Evolutionary conservation across 1,140 invertebrate species (phyloP).

Genomic region (Heliothis virescens): DNA sequence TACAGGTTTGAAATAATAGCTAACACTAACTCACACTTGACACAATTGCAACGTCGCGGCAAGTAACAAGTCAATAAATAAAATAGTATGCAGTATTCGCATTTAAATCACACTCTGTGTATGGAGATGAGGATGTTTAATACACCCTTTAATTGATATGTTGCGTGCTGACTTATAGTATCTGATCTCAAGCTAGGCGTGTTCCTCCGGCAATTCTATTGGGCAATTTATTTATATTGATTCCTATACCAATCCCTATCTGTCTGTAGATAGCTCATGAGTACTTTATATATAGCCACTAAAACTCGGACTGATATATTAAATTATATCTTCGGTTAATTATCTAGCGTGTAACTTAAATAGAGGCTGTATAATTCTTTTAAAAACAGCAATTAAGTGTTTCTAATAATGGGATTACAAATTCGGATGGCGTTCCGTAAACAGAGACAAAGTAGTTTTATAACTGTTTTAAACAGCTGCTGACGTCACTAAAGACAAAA

Average conservation of each 20-base stretch:
- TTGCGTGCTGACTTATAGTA: slow-evolving; percentile 80
- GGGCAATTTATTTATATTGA: slow-evolving; percentile 84
- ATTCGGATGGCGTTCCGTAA: not conserved
- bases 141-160: slow-evolving; percentile 81
- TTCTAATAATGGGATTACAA: no score
- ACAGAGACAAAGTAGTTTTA: slow-evolving; percentile 15
- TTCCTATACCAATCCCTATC: slow-evolving; percentile 79
- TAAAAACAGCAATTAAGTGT: no score
- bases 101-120: slow-evolving; percentile 69
- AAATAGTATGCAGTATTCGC: slow-evolving; percentile 55
- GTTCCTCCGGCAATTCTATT: slow-evolving; percentile 79
- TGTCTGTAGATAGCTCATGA: slow-evolving; percentile 70
- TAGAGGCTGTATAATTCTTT: no score
- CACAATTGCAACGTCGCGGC: slow-evolving; percentile 37
- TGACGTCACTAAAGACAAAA: slow-evolving; percentile 15
- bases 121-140: slow-evolving; percentile 71
- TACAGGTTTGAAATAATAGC: slow-evolving; percentile 22
- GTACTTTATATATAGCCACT: slow-evolving; percentile 75
- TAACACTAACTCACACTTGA: slow-evolving; percentile 40
- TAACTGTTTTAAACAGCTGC: slow-evolving; percentile 24
- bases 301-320: slow-evolving; percentile 65
- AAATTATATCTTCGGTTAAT: slow-evolving; percentile 50
- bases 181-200: slow-evolving; percentile 70
- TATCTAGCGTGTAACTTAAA: not conserved
- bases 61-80: slow-evolving; percentile 59